A percentile compares a stretch with the other conserved stretches of the same genome.
These are phyloP conservation scores for Dryococelus australis DNA, from an alignment of 2,888 invertebrate species.

Conservation along the genomic window DNA sequence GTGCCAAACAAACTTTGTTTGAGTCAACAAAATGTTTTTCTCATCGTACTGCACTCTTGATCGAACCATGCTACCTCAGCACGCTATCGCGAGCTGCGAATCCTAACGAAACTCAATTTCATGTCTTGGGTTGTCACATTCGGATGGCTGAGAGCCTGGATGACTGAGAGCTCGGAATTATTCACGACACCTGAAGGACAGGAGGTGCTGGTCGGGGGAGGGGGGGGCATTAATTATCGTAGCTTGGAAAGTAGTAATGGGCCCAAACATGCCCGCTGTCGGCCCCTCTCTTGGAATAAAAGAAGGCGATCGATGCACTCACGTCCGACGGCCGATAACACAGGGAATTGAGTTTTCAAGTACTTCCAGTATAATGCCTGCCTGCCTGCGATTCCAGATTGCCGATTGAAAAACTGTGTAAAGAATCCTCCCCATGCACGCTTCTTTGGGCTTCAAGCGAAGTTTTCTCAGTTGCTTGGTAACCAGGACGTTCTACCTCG, in stretches of 20 bases:
- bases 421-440: not conserved
- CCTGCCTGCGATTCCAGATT: not conserved
- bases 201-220: too few species aligned
- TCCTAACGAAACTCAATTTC: too few species aligned
- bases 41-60: too few species aligned
- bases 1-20: too few species aligned
- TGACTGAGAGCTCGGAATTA: too few species aligned
- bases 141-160: too few species aligned
- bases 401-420: constrained; percentile 9
- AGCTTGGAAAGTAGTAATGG: not conserved
- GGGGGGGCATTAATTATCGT: too few species aligned
- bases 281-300: not conserved
- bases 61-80: too few species aligned
- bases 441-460: not conserved
- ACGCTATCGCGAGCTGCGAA: too few species aligned
- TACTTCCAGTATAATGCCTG: constrained; percentile 8
- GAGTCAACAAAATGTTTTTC: too few species aligned
- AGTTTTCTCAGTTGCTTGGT: not conserved
- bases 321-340: not conserved
- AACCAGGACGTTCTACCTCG: not conserved
- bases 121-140: too few species aligned
- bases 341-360: constrained; percentile 6
- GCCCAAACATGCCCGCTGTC: not conserved
- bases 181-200: too few species aligned
- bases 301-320: not conserved